phyloP scores from a whole-genome alignment of 2,797 vertebrate genomes.

The Protosalanx chinensis region DNA sequence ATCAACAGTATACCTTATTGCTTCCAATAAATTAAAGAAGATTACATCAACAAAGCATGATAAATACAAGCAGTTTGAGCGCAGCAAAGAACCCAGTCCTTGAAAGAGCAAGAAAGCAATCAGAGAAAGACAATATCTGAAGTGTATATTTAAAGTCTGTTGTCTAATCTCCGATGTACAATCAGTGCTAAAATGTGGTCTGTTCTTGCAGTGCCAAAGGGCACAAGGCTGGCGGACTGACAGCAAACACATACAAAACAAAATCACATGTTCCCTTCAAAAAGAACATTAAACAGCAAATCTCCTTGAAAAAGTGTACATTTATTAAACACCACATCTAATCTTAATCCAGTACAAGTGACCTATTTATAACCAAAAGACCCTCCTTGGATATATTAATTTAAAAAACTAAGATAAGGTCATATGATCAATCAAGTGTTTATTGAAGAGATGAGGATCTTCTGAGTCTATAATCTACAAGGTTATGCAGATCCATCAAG shows the following conservation, averaged over 20 bases:
- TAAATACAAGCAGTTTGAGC: conserved; percentile 74
- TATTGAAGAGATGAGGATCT: conserved; percentile 57
- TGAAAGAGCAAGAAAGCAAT: conserved; percentile 60
- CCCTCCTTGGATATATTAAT: conserved; percentile 47
- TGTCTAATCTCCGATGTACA: conserved; percentile 79
- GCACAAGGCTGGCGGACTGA: conserved; percentile 41
- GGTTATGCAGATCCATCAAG: conserved; percentile 57
- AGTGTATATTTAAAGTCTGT: conserved; percentile 72
- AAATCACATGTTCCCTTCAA: conserved; percentile 82
- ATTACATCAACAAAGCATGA: conserved; percentile 71
- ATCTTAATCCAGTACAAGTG: conserved; percentile 79
- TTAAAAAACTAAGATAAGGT: conserved; percentile 51
- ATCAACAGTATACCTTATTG: conserved; percentile 51
- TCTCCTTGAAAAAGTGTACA: conserved; percentile 75
- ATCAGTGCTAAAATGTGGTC: conserved; percentile 68
- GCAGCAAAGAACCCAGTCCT: conserved; percentile 47
- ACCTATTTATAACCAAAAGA: conserved; percentile 75
- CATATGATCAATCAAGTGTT: conserved; percentile 54
- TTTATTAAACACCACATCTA: conserved; percentile 77
- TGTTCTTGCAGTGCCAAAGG: conserved; percentile 67
- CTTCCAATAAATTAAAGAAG: conserved; percentile 72
- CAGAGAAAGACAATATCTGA: conserved; percentile 69
- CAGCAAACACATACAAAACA: conserved; percentile 68
- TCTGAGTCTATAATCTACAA: conserved; percentile 62
- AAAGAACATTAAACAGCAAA: conserved; percentile 70